phyloP scores from a whole-genome alignment of 2,113 vertebrate genomes.

The Tragelaphus buxtoni region DNA sequence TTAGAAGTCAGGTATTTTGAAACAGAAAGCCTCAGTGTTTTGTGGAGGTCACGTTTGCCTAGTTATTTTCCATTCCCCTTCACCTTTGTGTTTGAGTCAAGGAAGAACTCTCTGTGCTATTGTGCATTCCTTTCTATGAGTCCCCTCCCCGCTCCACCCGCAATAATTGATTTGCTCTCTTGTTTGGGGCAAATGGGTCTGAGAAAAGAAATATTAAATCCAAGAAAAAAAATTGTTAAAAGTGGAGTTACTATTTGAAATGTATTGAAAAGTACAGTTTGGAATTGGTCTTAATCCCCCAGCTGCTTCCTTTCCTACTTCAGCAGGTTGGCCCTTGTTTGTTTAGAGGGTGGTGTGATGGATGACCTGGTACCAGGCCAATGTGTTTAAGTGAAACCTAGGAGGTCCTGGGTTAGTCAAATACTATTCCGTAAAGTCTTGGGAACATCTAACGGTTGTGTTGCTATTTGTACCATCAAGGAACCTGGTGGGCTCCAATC shows the following conservation, averaged over 20 bases:
- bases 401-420: conserved; percentile 35
- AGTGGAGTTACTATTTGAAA: neutral
- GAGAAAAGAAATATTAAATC: conserved; percentile 8
- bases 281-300: neutral
- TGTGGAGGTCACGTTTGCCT: neutral
- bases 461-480: conserved; percentile 1
- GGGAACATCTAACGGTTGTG: neutral
- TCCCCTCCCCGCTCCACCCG: rapidly evolving
- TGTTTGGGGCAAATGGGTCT: conserved; percentile 3
- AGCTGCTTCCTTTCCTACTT: neutral
- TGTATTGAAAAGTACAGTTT: conserved; percentile 20
- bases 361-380: conserved; percentile 47
- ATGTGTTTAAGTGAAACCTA: conserved; percentile 47
- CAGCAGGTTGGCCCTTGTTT: conserved; percentile 11
- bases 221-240: conserved; percentile 20
- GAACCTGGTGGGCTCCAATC: conserved; percentile 20
- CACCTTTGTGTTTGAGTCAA: neutral
- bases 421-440: conserved; percentile 46
- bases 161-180: neutral
- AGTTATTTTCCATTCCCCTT: conserved; percentile 17
- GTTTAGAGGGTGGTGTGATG: neutral
- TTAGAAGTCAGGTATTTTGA: conserved; percentile 11
- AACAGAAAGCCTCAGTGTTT: conserved; percentile 20
- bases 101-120: conserved; percentile 16
- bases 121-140: neutral